These are phyloP conservation scores for Zalophus californianus DNA, from an alignment of 2,797 vertebrate species.

Conservation along the genomic window DNA sequence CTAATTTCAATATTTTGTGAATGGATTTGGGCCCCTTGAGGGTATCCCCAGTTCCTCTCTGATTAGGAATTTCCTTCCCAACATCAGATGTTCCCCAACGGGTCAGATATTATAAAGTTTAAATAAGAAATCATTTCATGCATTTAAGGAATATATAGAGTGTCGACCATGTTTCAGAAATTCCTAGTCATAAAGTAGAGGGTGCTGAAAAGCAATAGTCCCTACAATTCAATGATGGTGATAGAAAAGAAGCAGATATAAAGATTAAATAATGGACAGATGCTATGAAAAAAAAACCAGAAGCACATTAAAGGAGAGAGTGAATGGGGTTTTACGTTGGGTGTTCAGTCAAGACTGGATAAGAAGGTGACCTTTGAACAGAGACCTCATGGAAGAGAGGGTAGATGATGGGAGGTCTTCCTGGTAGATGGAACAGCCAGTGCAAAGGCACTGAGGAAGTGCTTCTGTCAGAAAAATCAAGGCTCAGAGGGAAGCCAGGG, in stretches of 20 bases:
- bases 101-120: not conserved
- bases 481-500: not conserved
- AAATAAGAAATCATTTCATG: not conserved
- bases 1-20: not conserved
- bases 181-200: not conserved
- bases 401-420: not conserved
- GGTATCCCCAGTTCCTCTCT: not conserved
- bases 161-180: not conserved
- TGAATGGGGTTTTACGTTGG: not conserved
- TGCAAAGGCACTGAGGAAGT: not conserved
- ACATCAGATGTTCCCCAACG: not conserved
- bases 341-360: not conserved
- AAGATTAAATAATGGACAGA: not conserved
- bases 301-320: not conserved
- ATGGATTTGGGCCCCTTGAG: not conserved
- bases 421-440: not conserved
- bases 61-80: not conserved
- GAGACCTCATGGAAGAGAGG: not conserved
- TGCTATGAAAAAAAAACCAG: not conserved
- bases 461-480: not conserved
- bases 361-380: not conserved
- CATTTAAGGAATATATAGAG: not conserved
- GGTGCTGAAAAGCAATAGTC: not conserved
- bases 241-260: not conserved
- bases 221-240: not conserved